Base-by-base conservation (phyloP, 2,113 vertebrate genomes). In the Phocoena phocoena region DNA sequence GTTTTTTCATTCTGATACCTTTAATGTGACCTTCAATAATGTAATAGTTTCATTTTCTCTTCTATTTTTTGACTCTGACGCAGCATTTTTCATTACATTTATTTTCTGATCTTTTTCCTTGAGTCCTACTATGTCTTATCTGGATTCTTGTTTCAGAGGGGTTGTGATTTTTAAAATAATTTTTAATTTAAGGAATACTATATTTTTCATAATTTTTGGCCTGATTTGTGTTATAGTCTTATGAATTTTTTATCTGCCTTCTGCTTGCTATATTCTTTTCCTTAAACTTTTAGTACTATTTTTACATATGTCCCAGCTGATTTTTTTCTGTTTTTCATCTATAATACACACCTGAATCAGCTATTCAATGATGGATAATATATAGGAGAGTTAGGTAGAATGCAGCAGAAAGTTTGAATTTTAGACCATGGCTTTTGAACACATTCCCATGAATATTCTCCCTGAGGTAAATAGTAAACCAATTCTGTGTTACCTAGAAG, bases 31-130 rank as follows among this genome's bases (percentile, higher is more conserved):
- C 41, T 89, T 77, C 3, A 47, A 63, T 53, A 81, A 83, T 11
- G 3, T 31, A 33, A 47, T 44, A 60, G 12, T 79, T 41, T 41
- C 10, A 68, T 67, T 96, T 91, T 82, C 14, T 77, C 41, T 65
- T 83, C 41, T 25, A 12, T 44, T 83, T 73, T 76, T 93, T 80
- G 6, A 93, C 21, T 79, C 26, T 58, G 21, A 68, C 10, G 58
- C 17, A 90, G 38, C 23, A 14, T 3, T 90, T 74, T 84, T 90
- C 5, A 74, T 53, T 67, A 71, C 28, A 11, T 90, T 36, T 28
- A 36, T 90, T 92, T 94, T 90, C 17, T 62, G 44, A 92, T 53
- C 4, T 87, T 95, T 97, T 92, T 28, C 18, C 47, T 70, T 38
- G 53, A 86, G 63, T 93, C 53, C 26, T 73, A n/a, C 38, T 23